These are phyloP conservation scores for Leptinotarsa peninsularis DNA, from an alignment of 2,888 invertebrate genomes.

Conservation along the genomic window DNA sequence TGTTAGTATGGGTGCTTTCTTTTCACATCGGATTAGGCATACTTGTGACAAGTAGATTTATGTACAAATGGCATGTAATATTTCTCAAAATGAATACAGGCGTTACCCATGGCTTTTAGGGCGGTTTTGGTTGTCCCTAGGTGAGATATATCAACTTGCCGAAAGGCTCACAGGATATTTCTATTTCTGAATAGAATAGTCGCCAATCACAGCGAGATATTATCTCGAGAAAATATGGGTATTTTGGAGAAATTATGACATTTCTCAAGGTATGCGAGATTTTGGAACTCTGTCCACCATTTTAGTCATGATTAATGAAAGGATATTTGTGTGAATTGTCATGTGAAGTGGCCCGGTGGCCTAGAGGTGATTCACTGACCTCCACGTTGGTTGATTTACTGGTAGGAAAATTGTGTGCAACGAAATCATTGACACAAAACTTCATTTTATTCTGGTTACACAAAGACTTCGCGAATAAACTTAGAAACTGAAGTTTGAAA, in stretches of 20 bases:
- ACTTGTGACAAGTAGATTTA: slow-evolving; percentile 66
- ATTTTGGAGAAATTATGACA: slow-evolving; percentile 37
- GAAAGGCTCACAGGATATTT: slow-evolving; percentile 32
- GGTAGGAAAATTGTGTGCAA: too few species aligned
- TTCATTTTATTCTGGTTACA: too few species aligned
- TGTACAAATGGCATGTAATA: slow-evolving; percentile 56
- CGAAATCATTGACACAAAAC: too few species aligned
- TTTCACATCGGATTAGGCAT: slow-evolving; percentile 60
- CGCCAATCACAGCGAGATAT: slow-evolving; percentile 37
- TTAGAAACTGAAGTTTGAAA: too few species aligned
- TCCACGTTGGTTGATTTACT: neutral
- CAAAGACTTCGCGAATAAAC: too few species aligned
- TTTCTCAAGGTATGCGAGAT: slow-evolving; percentile 25
- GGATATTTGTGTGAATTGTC: slow-evolving; percentile 20
- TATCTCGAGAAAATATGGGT: slow-evolving; percentile 38
- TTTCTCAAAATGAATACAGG: slow-evolving; percentile 39
- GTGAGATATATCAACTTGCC: slow-evolving; percentile 39
- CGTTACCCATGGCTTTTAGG: slow-evolving; percentile 39
- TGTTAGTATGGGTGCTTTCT: slow-evolving; percentile 56
- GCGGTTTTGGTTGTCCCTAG: slow-evolving; percentile 33
- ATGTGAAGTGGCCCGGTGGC: slow-evolving; percentile 16
- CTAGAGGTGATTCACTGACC: neutral
- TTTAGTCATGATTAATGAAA: slow-evolving; percentile 16
- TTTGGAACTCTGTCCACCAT: slow-evolving; percentile 10
- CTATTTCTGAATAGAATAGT: slow-evolving; percentile 35